These are phyloP conservation scores for Oxyruncus cristatus DNA, from an alignment of 2,113 vertebrate genomes.

Conservation along the genomic window DNA sequence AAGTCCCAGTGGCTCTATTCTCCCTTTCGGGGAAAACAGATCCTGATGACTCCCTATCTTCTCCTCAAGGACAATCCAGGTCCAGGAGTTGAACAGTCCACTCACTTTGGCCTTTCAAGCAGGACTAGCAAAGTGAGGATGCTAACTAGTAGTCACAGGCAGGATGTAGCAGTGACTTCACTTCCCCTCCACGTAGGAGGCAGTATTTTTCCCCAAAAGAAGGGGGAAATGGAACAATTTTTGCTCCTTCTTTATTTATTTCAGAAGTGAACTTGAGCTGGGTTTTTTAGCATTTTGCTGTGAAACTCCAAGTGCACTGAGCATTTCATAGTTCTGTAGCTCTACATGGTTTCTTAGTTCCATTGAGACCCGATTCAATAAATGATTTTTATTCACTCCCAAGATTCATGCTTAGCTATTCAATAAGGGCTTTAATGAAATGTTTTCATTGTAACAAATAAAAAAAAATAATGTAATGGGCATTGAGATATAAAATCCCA, in stretches of 20 bases:
- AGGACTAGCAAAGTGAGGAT: neutral
- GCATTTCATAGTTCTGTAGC: neutral
- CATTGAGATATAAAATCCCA: constrained; percentile 56
- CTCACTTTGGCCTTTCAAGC: neutral
- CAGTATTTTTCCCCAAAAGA: neutral
- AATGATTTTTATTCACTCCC: constrained; percentile 13
- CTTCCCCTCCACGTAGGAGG: neutral
- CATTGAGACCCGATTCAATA: neutral
- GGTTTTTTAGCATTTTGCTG: neutral
- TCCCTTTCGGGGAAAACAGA: neutral
- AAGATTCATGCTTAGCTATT: constrained; percentile 45
- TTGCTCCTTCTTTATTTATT: neutral
- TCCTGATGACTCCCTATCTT: neutral
- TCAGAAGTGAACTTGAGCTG: neutral
- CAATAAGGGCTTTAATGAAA: constrained; percentile 18
- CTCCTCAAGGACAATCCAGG: neutral
- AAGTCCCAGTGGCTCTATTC: neutral
- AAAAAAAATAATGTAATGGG: constrained; percentile 14
- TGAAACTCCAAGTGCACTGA: neutral
- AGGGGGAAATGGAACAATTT: neutral
- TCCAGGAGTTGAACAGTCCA: neutral
- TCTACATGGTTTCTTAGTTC: neutral
- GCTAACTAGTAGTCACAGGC: neutral
- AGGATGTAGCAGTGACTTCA: neutral
- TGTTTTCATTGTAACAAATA: constrained; percentile 52